Conservation (phyloP, 2,797 vertebrate genomes). For the Valencia hispanica region DNA sequence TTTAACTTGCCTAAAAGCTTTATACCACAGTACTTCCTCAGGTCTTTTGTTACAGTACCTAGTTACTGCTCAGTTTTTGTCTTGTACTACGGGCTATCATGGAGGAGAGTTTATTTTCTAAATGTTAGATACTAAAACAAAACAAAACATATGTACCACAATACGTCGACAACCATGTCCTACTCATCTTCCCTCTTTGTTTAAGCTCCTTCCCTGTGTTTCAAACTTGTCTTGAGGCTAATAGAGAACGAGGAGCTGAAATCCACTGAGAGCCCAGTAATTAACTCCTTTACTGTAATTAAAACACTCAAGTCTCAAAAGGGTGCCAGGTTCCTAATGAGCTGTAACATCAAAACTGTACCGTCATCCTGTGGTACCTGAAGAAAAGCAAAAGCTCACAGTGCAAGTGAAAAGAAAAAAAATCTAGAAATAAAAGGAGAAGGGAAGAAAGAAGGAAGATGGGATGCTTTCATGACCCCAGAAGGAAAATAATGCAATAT, state of each 20-base stretch:
- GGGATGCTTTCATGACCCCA: conserved; percentile 59
- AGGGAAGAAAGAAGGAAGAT: conserved; percentile 71
- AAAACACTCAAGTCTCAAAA: conserved; percentile 83
- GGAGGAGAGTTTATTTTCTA: not conserved
- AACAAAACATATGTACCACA: not conserved
- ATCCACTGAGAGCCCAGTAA: conserved; percentile 73
- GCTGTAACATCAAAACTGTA: conserved; percentile 81
- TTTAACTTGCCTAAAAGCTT: not conserved
- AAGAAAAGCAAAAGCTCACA: conserved; percentile 17
- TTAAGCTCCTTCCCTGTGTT: conserved; percentile 27
- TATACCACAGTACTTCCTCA: too few relatives aligned
- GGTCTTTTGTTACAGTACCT: not conserved
- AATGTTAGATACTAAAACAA: not conserved
- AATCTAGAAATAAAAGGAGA: conserved; percentile 59
- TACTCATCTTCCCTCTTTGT: conserved; percentile 5
- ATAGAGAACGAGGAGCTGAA: conserved; percentile 50
- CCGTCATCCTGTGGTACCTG: conserved; percentile 50
- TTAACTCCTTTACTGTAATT: conserved; percentile 93
- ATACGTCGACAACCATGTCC: conserved; percentile 12
- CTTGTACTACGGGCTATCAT: not conserved
- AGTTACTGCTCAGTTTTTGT: not conserved
- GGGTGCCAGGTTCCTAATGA: conserved; percentile 85
- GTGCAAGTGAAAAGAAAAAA: conserved; percentile 5
- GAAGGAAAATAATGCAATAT: conserved; percentile 83
- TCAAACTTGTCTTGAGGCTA: conserved; percentile 31